phyloP scores from a whole-genome alignment of 2,797 vertebrate genomes.

The Mastacembelus armatus region DNA sequence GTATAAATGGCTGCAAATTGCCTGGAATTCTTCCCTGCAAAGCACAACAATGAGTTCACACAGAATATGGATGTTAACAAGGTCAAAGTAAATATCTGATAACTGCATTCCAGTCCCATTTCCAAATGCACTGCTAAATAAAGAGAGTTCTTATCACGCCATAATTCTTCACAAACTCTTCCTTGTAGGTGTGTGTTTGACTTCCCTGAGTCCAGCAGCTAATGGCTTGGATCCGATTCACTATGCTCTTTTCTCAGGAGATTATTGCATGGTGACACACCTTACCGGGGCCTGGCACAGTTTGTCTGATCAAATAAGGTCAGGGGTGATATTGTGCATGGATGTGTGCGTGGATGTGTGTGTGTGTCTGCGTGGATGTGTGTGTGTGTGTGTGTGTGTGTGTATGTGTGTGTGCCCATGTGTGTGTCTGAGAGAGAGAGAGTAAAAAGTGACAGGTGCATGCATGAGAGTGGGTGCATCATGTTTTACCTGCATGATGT shows the following conservation, averaged over 20 bases:
- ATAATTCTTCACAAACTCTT: slow-evolving; percentile 61
- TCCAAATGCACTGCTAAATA: slow-evolving; percentile 59
- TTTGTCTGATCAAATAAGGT: slow-evolving; percentile 65
- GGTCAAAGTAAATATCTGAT: slow-evolving; percentile 64
- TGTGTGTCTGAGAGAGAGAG: too few relatives aligned
- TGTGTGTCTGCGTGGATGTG: too few relatives aligned
- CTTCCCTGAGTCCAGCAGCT: slow-evolving; percentile 50
- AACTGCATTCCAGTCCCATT: slow-evolving; percentile 56
- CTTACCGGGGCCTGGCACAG: slow-evolving; percentile 64
- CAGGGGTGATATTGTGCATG: slow-evolving; percentile 38
- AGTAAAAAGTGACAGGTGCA: too few relatives aligned
- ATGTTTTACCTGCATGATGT: not conserved
- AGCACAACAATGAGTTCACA: slow-evolving; percentile 23
- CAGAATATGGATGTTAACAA: slow-evolving; percentile 27
- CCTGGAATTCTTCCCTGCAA: not conserved
- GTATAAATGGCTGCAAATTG: not conserved
- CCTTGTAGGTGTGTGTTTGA: slow-evolving; percentile 66
- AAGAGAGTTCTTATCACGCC: slow-evolving; percentile 59
- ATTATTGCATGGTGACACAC: slow-evolving; percentile 70
- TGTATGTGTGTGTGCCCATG: slow-evolving; percentile 7
- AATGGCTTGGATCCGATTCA: slow-evolving; percentile 56
- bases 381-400: slow-evolving; percentile 10
- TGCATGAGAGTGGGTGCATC: not conserved
- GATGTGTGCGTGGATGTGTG: slow-evolving; percentile 15
- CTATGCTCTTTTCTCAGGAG: slow-evolving; percentile 56